Base-by-base conservation (phyloP, 2,888 invertebrate genomes). In the Scaptomyza cyrtandrae region DNA sequence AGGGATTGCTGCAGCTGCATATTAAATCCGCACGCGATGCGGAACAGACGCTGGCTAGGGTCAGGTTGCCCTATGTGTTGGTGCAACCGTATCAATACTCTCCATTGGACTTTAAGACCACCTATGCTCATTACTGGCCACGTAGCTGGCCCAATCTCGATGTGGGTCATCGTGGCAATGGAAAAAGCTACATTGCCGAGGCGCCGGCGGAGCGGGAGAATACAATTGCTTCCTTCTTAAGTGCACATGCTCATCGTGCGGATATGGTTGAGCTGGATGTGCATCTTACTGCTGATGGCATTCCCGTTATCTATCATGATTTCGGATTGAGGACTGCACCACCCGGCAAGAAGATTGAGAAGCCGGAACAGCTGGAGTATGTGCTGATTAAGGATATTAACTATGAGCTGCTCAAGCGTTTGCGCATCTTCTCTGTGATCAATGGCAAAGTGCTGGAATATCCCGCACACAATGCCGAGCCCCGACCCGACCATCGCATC, bases 261-360 rank as follows among this genome's bases (percentile, higher is more conserved):
- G 99, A 99, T 90, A 96, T 97, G 94, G 96, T 99, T 49, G 99
- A 99, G 93, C 97, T 99, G 93, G 99, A 99, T 93, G 99, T 99
- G 44, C 99, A 99, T 91, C 93, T 99, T 71, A 98, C 98, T 71
- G 98, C 98, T 92, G 99, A 99, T 92, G 94, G 96, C 90, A 94
- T 98, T 80, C 98, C 98, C 14, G 97, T 99, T 64, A 96, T 99
- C 86, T 99, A 98, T 93, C 99, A 99, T 92, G 99, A 99, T 92
- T 99, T 97, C 92, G 90, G 90, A 0, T 71, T 91, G 50, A 95
- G 97, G 91, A 98, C 99, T 14, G 96, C 97, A 89, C 97, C 98
- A 84, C 80, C 85, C 0, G 88, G 88, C 37, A 90, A 90, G 59
- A 58, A 63, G 44, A 96, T 97, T 90, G 95, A 94, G 89, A 94